phyloP scores from a whole-genome alignment of 2,797 vertebrate species.

The Manis pentadactyla region DNA sequence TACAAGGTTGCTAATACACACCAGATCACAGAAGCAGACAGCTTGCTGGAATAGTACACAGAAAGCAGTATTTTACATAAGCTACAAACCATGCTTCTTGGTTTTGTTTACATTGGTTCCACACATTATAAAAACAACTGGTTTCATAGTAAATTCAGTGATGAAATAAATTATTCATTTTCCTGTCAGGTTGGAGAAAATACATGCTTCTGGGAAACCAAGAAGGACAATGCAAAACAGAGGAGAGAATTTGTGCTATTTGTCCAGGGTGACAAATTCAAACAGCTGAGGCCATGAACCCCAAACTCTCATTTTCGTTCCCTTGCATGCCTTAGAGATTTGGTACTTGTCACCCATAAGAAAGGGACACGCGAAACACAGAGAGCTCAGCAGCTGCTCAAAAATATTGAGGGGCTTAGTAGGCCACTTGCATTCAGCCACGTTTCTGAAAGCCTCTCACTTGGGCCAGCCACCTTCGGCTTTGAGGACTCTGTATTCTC shows the following conservation, averaged over 20 bases:
- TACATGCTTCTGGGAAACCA: constrained; percentile 75
- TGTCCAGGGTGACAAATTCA: constrained; percentile 81
- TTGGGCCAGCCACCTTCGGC: neutral
- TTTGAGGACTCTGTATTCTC: neutral
- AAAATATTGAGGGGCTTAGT: constrained; percentile 66
- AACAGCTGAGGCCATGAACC: constrained; percentile 80
- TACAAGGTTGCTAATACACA: neutral
- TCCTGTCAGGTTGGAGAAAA: constrained; percentile 62
- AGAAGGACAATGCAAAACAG: constrained; percentile 55
- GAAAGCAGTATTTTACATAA: constrained; percentile 57
- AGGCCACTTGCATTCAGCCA: neutral
- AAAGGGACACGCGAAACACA: constrained; percentile 75
- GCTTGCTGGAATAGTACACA: neutral
- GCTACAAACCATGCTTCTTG: constrained; percentile 56
- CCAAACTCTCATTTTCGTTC: constrained; percentile 75
- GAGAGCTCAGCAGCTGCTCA: constrained; percentile 78
- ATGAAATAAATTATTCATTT: constrained; percentile 73
- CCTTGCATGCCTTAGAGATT: constrained; percentile 71
- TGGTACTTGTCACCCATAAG: constrained; percentile 80
- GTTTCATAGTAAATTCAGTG: constrained; percentile 69
- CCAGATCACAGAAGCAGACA: neutral
- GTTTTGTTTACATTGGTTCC: constrained; percentile 72
- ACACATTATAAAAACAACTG: constrained; percentile 68
- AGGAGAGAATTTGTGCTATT: constrained; percentile 77
- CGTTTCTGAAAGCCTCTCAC: neutral